Base-by-base conservation (phyloP, 2,113 vertebrate genomes). In the Otolemur garnettii region DNA sequence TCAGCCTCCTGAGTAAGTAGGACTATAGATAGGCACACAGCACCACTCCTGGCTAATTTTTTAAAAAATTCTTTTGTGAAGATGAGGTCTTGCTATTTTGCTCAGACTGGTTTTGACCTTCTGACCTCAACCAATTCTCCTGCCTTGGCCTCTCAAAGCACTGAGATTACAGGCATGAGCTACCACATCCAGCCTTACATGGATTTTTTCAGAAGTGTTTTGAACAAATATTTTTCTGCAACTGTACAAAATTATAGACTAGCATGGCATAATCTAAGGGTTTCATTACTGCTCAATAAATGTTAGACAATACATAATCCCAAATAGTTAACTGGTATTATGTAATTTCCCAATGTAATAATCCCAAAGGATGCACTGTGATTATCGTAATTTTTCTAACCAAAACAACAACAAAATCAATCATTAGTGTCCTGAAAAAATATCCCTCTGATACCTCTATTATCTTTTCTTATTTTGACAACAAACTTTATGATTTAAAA, bases 201-300 rank as follows among this genome's bases (percentile, higher is more conserved):
- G 10, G 19, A 35, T 80, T n/a, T 60, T 84, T 84, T 45, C 26
- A 24, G 45, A 60, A 60, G 6, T 74, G 53, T 84, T 93, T 84
- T 78, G 90, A 81, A 85, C 50, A 69, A 86, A 22, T 35, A 69
- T 50, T 90, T 96, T 75, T 60, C 74, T 86, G 7, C 50, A 86
- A 75, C 14, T 30, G 33, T 60, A 38, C 59, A 77, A 96, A 77
- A 66, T 17, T 93, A 74, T 57, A 94, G 78, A 68, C 12, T 12
- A 7, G 69, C 71, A 91, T 62, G 35, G 26, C 11, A 80, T 68
- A 84, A 71, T 15, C 21, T 57, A 30, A 87, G 10, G 64, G 28
- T 84, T 66, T 80, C 10, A n/a, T 74, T 71, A 89, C 5, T 88
- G 35, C 66, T 90, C 42, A 17, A 72, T 38, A 92, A 96, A 68